Conservation (phyloP, 2,888 invertebrate species). For the Isotomurus palustris region DNA sequence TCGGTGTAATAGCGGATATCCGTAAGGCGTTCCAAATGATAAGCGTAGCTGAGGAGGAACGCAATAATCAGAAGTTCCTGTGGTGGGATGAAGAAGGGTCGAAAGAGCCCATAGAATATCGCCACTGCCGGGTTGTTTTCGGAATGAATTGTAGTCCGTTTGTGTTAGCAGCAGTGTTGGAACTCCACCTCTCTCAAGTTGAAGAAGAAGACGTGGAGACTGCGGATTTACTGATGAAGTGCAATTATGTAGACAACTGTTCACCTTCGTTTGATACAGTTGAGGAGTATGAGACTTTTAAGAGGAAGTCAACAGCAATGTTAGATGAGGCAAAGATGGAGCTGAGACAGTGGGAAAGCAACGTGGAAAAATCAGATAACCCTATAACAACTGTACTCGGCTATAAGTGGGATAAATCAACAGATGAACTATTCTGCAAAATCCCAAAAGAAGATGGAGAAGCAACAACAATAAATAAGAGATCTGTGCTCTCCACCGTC, state of each 20-base stretch:
- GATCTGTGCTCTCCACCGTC: not conserved
- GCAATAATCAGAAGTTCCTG: conserved; percentile 46
- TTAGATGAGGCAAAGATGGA: not conserved
- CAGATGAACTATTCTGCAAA: not conserved
- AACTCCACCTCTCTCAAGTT: not conserved
- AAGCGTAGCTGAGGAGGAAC: conserved; percentile 38
- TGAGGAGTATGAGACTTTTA: not conserved
- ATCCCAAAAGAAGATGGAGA: not conserved
- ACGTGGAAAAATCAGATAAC: not conserved
- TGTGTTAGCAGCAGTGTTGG: not conserved
- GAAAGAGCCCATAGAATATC: not conserved
- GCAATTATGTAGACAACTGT: not conserved
- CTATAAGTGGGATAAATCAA: not conserved
- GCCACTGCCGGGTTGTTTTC: not conserved
- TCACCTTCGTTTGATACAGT: not conserved
- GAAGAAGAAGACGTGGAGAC: not conserved
- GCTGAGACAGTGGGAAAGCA: not conserved
- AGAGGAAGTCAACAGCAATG: not conserved
- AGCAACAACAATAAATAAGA: not conserved
- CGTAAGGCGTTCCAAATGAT: conserved; percentile 48
- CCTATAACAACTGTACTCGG: not conserved
- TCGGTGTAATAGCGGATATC: conserved; percentile 43
- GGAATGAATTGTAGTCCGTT: not conserved
- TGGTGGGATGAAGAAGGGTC: conserved; percentile 29
- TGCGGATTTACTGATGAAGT: not conserved